A percentile compares a stretch with the other conserved stretches of the same genome.
These are phyloP conservation scores for Drosophila gunungcola DNA, from an alignment of 1,140 invertebrate genomes.

Conservation along the genomic window DNA sequence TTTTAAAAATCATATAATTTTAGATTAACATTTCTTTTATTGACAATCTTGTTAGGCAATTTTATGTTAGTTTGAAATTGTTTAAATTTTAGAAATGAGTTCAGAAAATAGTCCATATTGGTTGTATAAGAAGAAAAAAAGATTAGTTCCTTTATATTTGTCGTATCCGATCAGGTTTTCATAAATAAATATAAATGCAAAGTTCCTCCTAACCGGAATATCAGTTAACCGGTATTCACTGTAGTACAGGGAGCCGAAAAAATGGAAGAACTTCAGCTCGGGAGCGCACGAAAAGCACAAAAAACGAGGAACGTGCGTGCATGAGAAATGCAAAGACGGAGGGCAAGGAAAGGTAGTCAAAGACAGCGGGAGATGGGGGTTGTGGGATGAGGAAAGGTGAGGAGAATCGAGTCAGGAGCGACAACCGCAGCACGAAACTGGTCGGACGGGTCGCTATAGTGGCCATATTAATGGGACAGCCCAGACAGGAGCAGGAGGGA, in stretches of 20 bases:
- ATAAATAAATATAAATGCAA: not conserved
- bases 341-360: slow-evolving; percentile 29
- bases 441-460: slow-evolving; percentile 69
- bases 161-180: not conserved
- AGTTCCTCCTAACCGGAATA: not conserved
- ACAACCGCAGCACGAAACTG: slow-evolving; percentile 62
- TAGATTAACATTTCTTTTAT: too few relatives aligned
- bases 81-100: too few relatives aligned
- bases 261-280: slow-evolving; percentile 65
- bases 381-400: not conserved
- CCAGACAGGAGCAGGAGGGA: slow-evolving; percentile 61
- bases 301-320: slow-evolving; percentile 59
- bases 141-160: not conserved
- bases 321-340: slow-evolving; percentile 69
- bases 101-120: not conserved
- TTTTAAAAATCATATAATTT: too few relatives aligned
- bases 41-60: too few relatives aligned
- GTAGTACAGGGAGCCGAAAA: slow-evolving; percentile 59
- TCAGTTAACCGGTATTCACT: slow-evolving; percentile 17
- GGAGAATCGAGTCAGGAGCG: slow-evolving; percentile 49
- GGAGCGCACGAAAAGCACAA: slow-evolving; percentile 40
- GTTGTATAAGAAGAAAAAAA: not conserved
- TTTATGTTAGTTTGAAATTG: too few relatives aligned
- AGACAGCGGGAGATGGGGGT: slow-evolving; percentile 6
- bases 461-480: slow-evolving; percentile 17